A percentile compares a stretch with the other conserved stretches of the same genome.
phyloP scores from a whole-genome alignment of 2,797 vertebrate species.

The Brachyrhaphis roseni region DNA sequence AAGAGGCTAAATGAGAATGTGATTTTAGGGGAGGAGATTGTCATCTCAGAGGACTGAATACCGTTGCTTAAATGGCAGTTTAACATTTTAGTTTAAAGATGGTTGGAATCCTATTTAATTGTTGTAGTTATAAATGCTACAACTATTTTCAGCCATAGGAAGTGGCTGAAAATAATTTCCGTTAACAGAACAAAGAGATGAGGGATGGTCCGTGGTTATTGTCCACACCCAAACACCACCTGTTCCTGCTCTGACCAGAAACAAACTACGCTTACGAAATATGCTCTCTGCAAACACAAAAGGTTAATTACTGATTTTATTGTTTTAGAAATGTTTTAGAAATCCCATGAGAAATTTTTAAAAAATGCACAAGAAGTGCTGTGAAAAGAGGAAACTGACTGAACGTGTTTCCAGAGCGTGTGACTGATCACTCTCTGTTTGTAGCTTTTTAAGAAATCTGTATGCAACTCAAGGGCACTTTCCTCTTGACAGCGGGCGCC shows the following conservation, averaged over 20 bases:
- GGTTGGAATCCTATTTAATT: constrained; percentile 5
- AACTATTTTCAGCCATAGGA: not conserved
- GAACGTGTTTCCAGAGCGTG: constrained; percentile 9
- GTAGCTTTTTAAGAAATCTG: constrained; percentile 26
- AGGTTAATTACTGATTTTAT: not conserved
- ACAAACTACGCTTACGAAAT: not conserved
- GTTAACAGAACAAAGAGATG: constrained; percentile 59
- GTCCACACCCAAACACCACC: constrained; percentile 57
- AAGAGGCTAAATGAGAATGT: constrained; percentile 40
- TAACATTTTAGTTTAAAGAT: not conserved
- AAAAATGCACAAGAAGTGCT: not conserved
- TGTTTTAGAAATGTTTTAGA: not conserved
- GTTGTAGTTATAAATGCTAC: constrained; percentile 1
- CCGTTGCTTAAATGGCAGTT: not conserved
- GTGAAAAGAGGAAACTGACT: not conserved
- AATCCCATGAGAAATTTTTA: not conserved
- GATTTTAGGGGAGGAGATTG: constrained; percentile 22
- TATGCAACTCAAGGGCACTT: constrained; percentile 35
- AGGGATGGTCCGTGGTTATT: constrained; percentile 42
- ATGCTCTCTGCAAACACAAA: constrained; percentile 3
- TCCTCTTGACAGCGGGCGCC: constrained; percentile 12
- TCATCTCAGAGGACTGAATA: not conserved
- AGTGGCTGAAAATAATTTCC: constrained; percentile 11
- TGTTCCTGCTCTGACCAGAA: constrained; percentile 24
- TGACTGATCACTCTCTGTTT: constrained; percentile 23